Evolutionary conservation across 1,140 invertebrate genomes (phyloP), one percentile per base, ranked within the genome.

Genomic region (Brachionus manjavacas): DNA sequence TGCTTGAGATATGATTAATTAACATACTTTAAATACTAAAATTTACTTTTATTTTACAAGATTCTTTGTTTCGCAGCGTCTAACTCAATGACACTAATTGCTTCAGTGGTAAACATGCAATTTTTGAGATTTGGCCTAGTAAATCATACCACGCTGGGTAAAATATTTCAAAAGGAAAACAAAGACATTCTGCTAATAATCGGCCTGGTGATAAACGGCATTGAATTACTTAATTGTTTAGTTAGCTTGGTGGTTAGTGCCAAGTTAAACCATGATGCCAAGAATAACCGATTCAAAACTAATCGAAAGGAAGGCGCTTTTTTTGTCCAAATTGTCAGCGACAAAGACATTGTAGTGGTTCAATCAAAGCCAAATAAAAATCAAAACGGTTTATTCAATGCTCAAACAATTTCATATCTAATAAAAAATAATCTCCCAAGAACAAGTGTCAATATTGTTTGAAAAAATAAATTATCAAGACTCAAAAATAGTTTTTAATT

Each of bases 41-140:
- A 41, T 23, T 72, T 46, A 84, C 3, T 28, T n/a, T 12, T 72
- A 25, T 35, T 35, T 68, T 85, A 14, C n/a, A 87, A 90, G 90
- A 90, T 90, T 83, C 88, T 90, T 88, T 90, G 89, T 76, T 90
- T 89, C 85, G 89, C 88, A 11, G 90, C 89, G 0, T 88, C 89
- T 68, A 88, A 88, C 16, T 87, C 90, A 31, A 89, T 90, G 28
- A 90, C 89, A 55, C 86, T 90, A 86, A 89, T 90, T 28, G 88
- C 88, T 43, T 87, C 87, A 1, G 87, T 90, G 25, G 89, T 90
- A 74, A 89, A 88, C 84, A 90, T 90, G 64, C 90, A 90, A 85
- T 87, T 90, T 83, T 86, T 90, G 35, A 85, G 90, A 68, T 87
- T 89, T 43, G 90, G 90, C 4, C 86, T 90, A 43, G 88, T 90